phyloP scores from a whole-genome alignment of 2,113 vertebrate genomes.

The Seriola rivoliana region DNA sequence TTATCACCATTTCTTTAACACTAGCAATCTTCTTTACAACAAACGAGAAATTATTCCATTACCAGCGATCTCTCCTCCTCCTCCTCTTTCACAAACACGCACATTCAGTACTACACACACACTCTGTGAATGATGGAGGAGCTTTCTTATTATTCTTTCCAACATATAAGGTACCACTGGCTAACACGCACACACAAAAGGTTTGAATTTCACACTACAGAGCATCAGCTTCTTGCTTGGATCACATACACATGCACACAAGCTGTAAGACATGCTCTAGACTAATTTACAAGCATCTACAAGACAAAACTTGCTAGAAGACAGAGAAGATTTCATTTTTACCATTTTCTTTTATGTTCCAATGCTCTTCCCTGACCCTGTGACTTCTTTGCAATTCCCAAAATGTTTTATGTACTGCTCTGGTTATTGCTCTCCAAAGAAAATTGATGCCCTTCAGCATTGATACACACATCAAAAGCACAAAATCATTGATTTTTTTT shows the following conservation, averaged over 20 bases:
- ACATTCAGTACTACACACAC: not conserved
- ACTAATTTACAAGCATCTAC: slow-evolving; percentile 31
- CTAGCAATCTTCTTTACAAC: slow-evolving; percentile 50
- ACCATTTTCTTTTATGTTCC: not conserved
- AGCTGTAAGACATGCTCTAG: not conserved
- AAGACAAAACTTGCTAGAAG: slow-evolving; percentile 1
- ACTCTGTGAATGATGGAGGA: slow-evolving; percentile 15
- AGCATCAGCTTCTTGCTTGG: not conserved
- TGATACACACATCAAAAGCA: slow-evolving; percentile 26
- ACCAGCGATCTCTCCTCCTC: slow-evolving; percentile 33
- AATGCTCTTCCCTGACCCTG: slow-evolving; percentile 5
- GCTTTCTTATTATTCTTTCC: slow-evolving; percentile 15
- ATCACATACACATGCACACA: not conserved
- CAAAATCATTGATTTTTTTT: slow-evolving; percentile 23
- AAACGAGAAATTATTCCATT: slow-evolving; percentile 68
- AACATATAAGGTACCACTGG: not conserved
- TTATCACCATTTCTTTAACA: slow-evolving; percentile 49
- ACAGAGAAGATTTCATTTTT: slow-evolving; percentile 24
- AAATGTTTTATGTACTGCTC: slow-evolving; percentile 29
- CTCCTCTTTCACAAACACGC: slow-evolving; percentile 11
- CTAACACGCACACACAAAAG: not conserved
- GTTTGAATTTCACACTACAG: slow-evolving; percentile 23
- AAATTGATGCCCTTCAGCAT: not conserved
- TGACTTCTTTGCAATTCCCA: slow-evolving; percentile 9
- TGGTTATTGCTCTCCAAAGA: slow-evolving; percentile 4